These are phyloP conservation scores for Gambusia affinis DNA, from an alignment of 2,113 vertebrate species.

Conservation along the genomic window DNA sequence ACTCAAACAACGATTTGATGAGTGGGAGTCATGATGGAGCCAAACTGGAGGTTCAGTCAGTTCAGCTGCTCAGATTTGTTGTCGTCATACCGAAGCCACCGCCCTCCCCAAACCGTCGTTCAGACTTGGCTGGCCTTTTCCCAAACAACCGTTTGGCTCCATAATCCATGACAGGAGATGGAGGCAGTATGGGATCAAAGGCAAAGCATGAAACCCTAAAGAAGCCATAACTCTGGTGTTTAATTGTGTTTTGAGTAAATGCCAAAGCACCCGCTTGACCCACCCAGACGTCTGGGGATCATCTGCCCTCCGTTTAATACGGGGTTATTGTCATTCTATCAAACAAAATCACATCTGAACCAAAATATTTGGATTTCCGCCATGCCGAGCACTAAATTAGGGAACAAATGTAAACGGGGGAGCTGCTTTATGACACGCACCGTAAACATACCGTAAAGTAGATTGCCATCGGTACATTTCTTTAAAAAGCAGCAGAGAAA, in stretches of 20 bases:
- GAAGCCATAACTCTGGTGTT: constrained; percentile 73
- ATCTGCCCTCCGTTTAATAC: constrained; percentile 72
- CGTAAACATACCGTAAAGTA: constrained; percentile 74
- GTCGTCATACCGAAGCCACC: constrained; percentile 47
- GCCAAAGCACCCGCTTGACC: constrained; percentile 67
- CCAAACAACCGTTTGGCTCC: constrained; percentile 66
- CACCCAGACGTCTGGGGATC: constrained; percentile 75
- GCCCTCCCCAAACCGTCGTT: constrained; percentile 63
- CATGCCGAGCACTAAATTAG: constrained; percentile 71
- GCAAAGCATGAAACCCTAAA: constrained; percentile 62
- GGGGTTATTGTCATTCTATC: constrained; percentile 76
- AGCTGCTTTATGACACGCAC: constrained; percentile 63
- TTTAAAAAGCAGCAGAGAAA: constrained; percentile 57
- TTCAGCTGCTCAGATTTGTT: constrained; percentile 64
- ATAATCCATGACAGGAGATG: constrained; percentile 64
- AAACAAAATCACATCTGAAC: constrained; percentile 78
- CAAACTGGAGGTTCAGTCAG: constrained; percentile 47
- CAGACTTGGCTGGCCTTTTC: constrained; percentile 69
- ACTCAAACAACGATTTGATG: constrained; percentile 35
- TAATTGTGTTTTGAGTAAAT: constrained; percentile 80
- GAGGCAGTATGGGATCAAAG: constrained; percentile 68
- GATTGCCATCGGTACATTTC: constrained; percentile 62
- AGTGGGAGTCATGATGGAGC: constrained; percentile 30
- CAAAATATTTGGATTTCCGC: constrained; percentile 74
- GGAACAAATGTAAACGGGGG: constrained; percentile 68